Percentiles rank a stretch among this genome's conserved stretches.
Evolutionary conservation across 2,797 vertebrate species (phyloP).

Genomic region (Pyrocephalus nanus): DNA sequence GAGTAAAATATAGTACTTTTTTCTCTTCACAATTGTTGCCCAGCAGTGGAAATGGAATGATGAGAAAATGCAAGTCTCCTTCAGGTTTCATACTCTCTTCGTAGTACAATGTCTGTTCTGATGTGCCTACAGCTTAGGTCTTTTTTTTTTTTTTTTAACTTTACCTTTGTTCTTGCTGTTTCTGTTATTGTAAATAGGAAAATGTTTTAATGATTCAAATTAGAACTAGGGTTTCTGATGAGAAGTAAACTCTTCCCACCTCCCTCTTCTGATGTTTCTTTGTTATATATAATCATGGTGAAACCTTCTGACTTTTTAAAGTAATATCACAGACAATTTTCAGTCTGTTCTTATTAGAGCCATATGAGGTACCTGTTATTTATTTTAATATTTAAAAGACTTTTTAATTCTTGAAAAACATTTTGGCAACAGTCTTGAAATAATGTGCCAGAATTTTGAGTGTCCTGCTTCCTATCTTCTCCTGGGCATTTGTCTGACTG

Average conservation of each 20-base stretch:
- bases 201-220: neutral
- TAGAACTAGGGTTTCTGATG: neutral
- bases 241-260: neutral
- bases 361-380: neutral
- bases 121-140: neutral
- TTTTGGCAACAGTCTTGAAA: conserved; percentile 9
- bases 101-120: neutral
- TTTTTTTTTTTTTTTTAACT: neutral
- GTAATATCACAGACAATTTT: neutral
- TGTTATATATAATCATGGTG: neutral
- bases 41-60: neutral
- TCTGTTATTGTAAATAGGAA: neutral
- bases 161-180: neutral
- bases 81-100: neutral
- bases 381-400: neutral
- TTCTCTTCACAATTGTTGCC: neutral
- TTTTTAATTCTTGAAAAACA: conserved; percentile 10
- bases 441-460: neutral
- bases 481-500: neutral
- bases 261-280: neutral
- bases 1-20: neutral
- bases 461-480: neutral
- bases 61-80: neutral
- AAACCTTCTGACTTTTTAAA: conserved; percentile 24
- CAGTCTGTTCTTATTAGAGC: neutral